Base-by-base conservation (phyloP, 2,888 invertebrate species). In the Andricus curvator region DNA sequence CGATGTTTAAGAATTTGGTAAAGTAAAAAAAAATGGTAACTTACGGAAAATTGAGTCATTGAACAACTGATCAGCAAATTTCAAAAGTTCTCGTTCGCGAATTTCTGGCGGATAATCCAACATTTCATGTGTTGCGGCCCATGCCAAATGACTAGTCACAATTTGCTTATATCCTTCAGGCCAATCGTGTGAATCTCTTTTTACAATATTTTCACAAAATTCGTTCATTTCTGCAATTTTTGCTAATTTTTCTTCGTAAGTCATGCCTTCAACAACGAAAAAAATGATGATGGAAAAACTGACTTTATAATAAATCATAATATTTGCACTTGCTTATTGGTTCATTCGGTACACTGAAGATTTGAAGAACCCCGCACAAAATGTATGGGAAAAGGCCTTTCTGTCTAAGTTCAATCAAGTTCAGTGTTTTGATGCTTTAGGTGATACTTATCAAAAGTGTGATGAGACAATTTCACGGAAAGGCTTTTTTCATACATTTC, bases 201-300 rank as follows among this genome's bases (percentile, higher is more conserved):
- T n/a, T 8, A n/a, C 9, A 56, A 56, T 56, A 56, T n/a, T 56
- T 56, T 56, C 56, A 56, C 56, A 56, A 6, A 56, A 56, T 6
- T n/a, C 56, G n/a, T 56, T 56, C n/a, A 56, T 56, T n/a, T 56
- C 56, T 56, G 56, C n/a, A n/a, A 56, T 56, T 56, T 56, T 56
- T 56, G 56, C 56, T 56, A 56, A 20, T 56, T n/a, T 56, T 56
- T 56, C n/a, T 2, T 56, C n/a, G n/a, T 56, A 56, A n/a, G n/a
- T 4, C 56, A 56, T 22, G 9, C n/a, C 56, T 56, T 56, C 51
- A 56, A 56, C 5, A 11, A 56, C n/a, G n/a, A 9, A 11, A n/a
- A 22, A 8, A 11, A 48, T 15, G 4, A 44, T 44, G 13, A 44
- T 44, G 13, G 13, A 15, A 13, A 44, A 44, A 44, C 44, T 44